Evolutionary conservation across 2,797 vertebrate genomes (phyloP), one percentile per base, ranked within the genome.

Genomic region (Parambassis ranga): DNA sequence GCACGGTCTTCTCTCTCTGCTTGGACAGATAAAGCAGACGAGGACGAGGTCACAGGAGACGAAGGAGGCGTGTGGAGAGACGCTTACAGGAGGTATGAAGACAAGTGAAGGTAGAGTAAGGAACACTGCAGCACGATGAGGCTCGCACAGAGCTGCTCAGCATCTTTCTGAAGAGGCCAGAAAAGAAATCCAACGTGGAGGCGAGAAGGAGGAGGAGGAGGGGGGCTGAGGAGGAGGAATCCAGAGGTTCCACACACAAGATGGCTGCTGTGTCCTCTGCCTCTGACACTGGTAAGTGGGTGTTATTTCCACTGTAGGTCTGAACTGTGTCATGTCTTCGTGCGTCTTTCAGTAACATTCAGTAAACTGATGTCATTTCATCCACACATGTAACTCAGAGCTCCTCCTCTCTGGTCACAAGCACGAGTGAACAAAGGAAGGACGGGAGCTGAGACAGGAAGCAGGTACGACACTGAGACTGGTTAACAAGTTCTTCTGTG

Each of bases 181-280:
- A 51, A 58, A 41, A 84, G 43, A 61, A 71, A 70, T 46, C 71
- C 85, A 87, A 79, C 22, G 79, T 88, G 89, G 90, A 90, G 84
- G 36, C 85, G 22, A 88, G 88, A 83, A 85, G 89, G 80, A 90
- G 89, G 81, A 52, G 89, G 41, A 82, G 88, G 79, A 84, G 82
- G 79, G 83, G 71, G 75, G 79, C 69, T 3, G 87, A 88, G 76
- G 84, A 87, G 76, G 79, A 86, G 75, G 86, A 91, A 81, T 87
- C 87, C 90, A 90, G 89, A 84, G 90, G 89, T 91, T 85, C 87
- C 61, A 87, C 77, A 73, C 87, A 88, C 90, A 93, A 92, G 89
- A 93, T 93, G 92, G 92, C 92, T 90, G 89, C 91, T 78, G 78
- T 91, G 87, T 90, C 90, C 86, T 90, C 88, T 86, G 84, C 82